Conservation (phyloP, 2,888 invertebrate genomes). For the Linnaemya tessellans region DNA sequence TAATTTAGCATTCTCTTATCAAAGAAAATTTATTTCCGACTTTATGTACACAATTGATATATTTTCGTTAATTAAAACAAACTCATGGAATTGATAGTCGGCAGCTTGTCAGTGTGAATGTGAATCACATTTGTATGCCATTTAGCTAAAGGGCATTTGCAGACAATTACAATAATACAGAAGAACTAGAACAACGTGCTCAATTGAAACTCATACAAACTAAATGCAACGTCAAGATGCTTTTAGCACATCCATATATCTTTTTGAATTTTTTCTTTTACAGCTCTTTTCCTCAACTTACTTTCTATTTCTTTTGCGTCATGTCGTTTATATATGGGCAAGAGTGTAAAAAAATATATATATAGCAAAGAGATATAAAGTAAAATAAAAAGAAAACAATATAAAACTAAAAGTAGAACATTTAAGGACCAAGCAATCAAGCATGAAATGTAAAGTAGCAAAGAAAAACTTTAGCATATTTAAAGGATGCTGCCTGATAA, state of each 20-base stretch:
- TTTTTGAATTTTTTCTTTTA: slow-evolving; percentile 2
- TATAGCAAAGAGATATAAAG: neutral
- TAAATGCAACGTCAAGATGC: slow-evolving; percentile 38
- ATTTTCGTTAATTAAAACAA: slow-evolving; percentile 38
- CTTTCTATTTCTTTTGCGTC: slow-evolving; percentile 37
- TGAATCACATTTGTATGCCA: slow-evolving; percentile 36
- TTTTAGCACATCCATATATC: slow-evolving; percentile 19
- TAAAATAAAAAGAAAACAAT: neutral
- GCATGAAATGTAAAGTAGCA: neutral
- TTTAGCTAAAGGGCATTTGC: slow-evolving; percentile 57
- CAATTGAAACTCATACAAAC: slow-evolving; percentile 62
- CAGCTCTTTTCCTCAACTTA: slow-evolving; percentile 14
- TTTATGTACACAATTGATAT: slow-evolving; percentile 31
- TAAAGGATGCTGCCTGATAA: neutral
- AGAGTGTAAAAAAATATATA: neutral
- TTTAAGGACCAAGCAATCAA: slow-evolving; percentile 22
- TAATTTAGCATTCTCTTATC: neutral
- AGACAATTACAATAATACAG: slow-evolving; percentile 42
- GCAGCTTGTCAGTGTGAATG: slow-evolving; percentile 12
- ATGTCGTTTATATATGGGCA: slow-evolving; percentile 26
- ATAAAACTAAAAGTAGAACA: slow-evolving; percentile 25
- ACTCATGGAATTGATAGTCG: neutral
- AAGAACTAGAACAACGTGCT: slow-evolving; percentile 70
- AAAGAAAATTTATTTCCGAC: neutral
- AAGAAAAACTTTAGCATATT: slow-evolving; percentile 5